Percentiles rank a stretch among this genome's conserved stretches.
Conservation (phyloP, 2,797 vertebrate genomes). For the Anniella stebbinsi region DNA sequence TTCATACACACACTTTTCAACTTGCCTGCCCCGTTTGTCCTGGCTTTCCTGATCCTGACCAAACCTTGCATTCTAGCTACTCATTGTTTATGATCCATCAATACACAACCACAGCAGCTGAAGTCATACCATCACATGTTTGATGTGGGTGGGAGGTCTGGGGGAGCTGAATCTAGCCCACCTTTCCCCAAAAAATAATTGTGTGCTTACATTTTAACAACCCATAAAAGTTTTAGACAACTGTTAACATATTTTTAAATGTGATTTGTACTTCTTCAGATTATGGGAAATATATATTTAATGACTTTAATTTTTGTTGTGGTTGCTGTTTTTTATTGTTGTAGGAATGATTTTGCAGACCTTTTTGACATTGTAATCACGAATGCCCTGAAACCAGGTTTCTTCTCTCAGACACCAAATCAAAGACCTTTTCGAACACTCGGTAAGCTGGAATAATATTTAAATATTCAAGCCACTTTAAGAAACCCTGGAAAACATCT, state of each 20-base stretch:
- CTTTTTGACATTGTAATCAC: constrained; percentile 95
- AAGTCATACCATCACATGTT: background rate
- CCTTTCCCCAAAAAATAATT: too few relatives aligned
- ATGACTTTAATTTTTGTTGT: constrained; percentile 19
- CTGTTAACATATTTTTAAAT: background rate
- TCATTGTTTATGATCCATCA: background rate
- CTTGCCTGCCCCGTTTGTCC: background rate
- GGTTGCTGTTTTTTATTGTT: constrained; percentile 63
- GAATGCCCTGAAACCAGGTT: constrained; percentile 95
- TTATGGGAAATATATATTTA: background rate
- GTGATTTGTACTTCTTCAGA: background rate
- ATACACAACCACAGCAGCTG: background rate
- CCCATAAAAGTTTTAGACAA: background rate
- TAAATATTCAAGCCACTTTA: constrained; percentile 28
- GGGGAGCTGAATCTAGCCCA: background rate
- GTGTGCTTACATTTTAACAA: background rate
- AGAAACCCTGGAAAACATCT: background rate
- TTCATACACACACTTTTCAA: too few relatives aligned
- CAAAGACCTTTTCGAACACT: constrained; percentile 93
- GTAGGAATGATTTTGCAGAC: constrained; percentile 91
- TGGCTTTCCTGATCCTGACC: background rate
- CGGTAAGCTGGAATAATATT: constrained; percentile 79
- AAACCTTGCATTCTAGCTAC: background rate
- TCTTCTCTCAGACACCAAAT: constrained; percentile 92
- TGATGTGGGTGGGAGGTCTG: background rate